phyloP scores from a whole-genome alignment of 2,797 vertebrate genomes.

The Bradypodion ventrale region DNA sequence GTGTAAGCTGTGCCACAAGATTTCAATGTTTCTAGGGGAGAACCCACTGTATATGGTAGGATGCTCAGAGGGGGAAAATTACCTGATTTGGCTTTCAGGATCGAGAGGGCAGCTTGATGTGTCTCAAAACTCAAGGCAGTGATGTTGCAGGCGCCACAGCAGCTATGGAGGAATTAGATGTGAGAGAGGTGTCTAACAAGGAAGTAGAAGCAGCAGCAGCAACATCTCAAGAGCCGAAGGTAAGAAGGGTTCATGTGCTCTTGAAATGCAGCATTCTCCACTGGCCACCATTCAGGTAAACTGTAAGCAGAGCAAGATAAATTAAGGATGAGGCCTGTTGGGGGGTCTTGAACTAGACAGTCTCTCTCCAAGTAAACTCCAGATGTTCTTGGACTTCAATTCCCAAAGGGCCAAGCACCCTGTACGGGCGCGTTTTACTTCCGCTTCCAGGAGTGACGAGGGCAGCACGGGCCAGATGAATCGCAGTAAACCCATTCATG shows the following conservation, averaged over 20 bases:
- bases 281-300: background rate
- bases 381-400: no score
- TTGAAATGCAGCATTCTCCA: background rate
- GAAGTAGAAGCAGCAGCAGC: constrained; percentile 51
- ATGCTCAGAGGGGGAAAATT: constrained; percentile 31
- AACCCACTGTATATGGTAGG: background rate
- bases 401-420: no score
- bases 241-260: constrained; percentile 41
- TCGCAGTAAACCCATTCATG: no score
- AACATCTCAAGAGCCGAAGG: constrained; percentile 71
- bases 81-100: constrained; percentile 75
- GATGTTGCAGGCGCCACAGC: constrained; percentile 55
- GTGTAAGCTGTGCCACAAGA: no score
- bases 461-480: no score
- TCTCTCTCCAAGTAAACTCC: background rate
- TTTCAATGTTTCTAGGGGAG: no score
- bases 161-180: constrained; percentile 81
- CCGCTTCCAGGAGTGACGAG: no score
- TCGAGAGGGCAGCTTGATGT: constrained; percentile 80
- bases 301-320: background rate
- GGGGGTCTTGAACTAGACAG: background rate
- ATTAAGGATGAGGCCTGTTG: no score
- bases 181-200: constrained; percentile 74
- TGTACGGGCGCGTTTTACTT: no score
- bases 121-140: constrained; percentile 61